Evolutionary conservation across 2,113 vertebrate species (phyloP).

Genomic region (Cyanoramphus novaezelandiae): DNA sequence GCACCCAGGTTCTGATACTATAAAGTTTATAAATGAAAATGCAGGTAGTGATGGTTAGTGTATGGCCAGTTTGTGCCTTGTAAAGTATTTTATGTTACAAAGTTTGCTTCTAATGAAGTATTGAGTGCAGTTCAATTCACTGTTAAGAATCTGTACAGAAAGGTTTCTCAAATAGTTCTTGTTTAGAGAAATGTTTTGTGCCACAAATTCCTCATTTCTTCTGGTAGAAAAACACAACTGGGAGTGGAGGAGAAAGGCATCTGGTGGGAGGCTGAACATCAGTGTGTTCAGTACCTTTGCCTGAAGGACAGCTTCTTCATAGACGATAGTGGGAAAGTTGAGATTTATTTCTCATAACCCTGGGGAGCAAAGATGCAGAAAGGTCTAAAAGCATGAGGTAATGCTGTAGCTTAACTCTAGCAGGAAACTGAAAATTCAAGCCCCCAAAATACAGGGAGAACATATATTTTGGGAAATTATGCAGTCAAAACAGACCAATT

Average conservation of each 20-base stretch:
- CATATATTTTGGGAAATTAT: neutral
- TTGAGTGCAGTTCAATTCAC: neutral
- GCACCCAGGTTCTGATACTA: neutral
- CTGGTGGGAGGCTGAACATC: neutral
- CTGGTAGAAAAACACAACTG: accelerated
- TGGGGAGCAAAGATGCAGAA: neutral
- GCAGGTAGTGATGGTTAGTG: neutral
- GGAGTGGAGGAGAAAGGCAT: neutral
- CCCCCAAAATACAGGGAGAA: neutral
- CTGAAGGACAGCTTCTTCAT: neutral
- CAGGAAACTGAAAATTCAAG: neutral
- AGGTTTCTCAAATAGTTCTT: neutral
- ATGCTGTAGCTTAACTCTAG: neutral
- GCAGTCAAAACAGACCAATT: neutral
- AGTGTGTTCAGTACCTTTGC: neutral
- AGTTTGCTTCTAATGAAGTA: neutral
- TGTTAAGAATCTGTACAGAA: neutral
- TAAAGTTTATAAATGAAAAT: neutral
- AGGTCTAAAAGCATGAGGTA: neutral
- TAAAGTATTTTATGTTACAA: neutral
- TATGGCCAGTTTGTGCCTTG: neutral
- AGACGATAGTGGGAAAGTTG: neutral
- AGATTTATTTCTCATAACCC: neutral
- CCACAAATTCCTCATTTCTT: neutral
- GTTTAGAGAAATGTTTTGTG: neutral